Percentiles rank a stretch among this genome's conserved stretches.
Conservation (phyloP, 2,113 vertebrate species). For the Serinus canaria region DNA sequence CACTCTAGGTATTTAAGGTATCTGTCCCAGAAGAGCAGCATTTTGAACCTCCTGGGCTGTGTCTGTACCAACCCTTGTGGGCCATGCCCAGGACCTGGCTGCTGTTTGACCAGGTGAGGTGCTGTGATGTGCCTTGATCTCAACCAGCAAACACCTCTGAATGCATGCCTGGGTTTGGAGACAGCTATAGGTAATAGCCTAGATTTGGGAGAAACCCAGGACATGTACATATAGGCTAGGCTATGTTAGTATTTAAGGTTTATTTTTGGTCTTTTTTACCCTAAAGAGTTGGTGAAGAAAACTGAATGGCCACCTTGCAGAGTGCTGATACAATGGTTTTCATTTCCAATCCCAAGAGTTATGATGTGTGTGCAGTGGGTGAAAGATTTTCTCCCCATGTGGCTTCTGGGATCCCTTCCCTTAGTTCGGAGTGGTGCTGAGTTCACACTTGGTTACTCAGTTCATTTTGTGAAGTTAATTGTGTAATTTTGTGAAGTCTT, state of each 20-base stretch:
- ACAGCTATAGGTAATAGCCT: not conserved
- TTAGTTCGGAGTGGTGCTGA: not conserved
- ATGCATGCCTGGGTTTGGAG: not conserved
- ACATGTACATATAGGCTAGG: not conserved
- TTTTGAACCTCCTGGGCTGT: not conserved
- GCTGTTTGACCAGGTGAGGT: not conserved
- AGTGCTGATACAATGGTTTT: not conserved
- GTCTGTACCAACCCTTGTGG: not conserved
- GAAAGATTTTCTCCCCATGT: fast-evolving
- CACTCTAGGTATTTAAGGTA: not conserved
- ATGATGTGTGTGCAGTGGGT: not conserved
- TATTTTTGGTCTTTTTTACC: not conserved
- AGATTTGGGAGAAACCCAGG: not conserved
- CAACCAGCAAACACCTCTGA: not conserved
- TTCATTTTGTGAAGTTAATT: not conserved
- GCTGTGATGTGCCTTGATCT: not conserved
- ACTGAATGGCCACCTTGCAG: not conserved
- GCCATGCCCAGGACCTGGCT: not conserved
- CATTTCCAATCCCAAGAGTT: not conserved
- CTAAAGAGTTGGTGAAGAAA: not conserved
- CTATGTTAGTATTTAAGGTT: not conserved
- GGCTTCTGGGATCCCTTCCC: not conserved
- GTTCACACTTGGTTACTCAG: not conserved
- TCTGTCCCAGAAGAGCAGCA: not conserved
- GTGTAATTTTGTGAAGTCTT: not conserved